Evolutionary conservation across 1,140 invertebrate genomes (phyloP), one percentile per base, ranked within the genome.

Genomic region (Aphidius gifuensis): DNA sequence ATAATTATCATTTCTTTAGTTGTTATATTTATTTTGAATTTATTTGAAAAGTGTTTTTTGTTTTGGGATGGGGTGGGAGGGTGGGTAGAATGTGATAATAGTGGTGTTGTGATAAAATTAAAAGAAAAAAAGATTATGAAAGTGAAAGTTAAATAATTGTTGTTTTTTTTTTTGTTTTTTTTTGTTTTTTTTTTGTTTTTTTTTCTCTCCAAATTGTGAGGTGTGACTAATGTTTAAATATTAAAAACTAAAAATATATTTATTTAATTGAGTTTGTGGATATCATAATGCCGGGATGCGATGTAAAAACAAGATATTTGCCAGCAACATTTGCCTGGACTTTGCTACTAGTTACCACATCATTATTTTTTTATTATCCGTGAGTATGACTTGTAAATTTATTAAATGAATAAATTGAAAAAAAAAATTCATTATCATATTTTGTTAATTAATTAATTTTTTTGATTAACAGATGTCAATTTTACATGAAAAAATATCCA

Each of bases 311-410:
- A 76, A 91, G 91, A 85, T 94, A 92, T 84, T 89, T 97, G 83
- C 96, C 96, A 80, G 95, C 95, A 75, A 92, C 92, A 74, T 92
- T 96, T 84, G 96, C 96, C 74, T 99, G 96, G 96, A 88, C 89
- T 65, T 84, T 98, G 72, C 85, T 98, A 68, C 83, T 98, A 72
- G 87, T 87, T 72, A 92, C 94, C 66, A 97, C 95, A 68, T 88
- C 88, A 72, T 85, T 95, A 68, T 98, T 98, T 87, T 98, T 97
- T 84, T 93, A 91, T 82, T 97, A 93, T 83, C 93, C 95, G 94
- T 97, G 86, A 96, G 93, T 94, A 58, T 62, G 38, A 21, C 66
- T 49, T 58, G 38, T 38, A n/a, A 53, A 0, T 16, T 16, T 16
- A 16, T 0, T 16, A 16, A 16, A 16, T 16, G 16, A 16, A 16